Percentiles rank a stretch among this genome's conserved stretches.
These are phyloP conservation scores for Chymomyza fuscimana DNA, from an alignment of 2,888 invertebrate species.

Conservation along the genomic window DNA sequence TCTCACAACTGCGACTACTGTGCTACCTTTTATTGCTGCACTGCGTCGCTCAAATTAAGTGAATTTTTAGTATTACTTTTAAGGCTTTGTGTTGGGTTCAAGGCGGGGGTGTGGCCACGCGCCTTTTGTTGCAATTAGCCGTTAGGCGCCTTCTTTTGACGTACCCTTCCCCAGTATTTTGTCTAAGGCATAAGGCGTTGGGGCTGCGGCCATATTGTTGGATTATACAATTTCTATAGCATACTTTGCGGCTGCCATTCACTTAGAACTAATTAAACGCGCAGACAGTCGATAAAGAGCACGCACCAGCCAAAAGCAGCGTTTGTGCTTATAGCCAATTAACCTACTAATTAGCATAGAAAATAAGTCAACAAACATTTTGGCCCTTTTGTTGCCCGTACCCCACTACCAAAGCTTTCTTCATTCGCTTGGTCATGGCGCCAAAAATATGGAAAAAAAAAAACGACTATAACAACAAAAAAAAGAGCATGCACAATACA, in stretches of 20 bases:
- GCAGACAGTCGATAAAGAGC: constrained; percentile 27
- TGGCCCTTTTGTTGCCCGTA: constrained; percentile 33
- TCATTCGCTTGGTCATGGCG: background rate
- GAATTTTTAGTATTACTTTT: constrained; percentile 33
- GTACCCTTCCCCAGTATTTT: background rate
- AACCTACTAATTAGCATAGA: constrained; percentile 73
- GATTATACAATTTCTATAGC: background rate
- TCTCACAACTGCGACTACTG: constrained; percentile 7
- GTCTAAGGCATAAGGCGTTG: constrained; percentile 47
- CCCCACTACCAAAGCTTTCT: background rate
- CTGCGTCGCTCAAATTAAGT: constrained; percentile 54
- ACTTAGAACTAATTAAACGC: constrained; percentile 21
- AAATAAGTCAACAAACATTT: constrained; percentile 54
- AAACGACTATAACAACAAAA: background rate
- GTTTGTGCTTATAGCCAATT: constrained; percentile 62
- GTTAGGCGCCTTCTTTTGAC: background rate
- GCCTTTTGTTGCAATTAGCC: constrained; percentile 2
- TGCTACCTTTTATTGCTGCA: constrained; percentile 48
- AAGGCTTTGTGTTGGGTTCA: constrained; percentile 21
- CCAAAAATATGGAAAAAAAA: constrained; percentile 8
- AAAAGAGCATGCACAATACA: background rate
- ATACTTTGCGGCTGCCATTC: constrained; percentile 1
- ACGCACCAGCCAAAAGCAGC: background rate
- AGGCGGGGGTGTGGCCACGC: background rate
- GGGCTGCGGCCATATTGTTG: constrained; percentile 11